These are phyloP conservation scores for Lynx canadensis DNA, from an alignment of 2,113 vertebrate species.

Conservation along the genomic window DNA sequence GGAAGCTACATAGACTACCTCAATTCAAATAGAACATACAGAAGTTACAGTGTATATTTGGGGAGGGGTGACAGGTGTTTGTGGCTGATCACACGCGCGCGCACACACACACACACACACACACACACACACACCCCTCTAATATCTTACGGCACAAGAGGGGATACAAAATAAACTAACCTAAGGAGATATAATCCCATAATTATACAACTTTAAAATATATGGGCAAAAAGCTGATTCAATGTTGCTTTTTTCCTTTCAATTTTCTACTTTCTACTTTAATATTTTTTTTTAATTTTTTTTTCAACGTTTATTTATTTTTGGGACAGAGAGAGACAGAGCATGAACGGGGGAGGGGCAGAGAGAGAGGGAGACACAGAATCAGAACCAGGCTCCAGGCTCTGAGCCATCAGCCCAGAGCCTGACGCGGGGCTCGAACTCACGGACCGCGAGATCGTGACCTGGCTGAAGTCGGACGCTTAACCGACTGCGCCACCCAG, in stretches of 20 bases:
- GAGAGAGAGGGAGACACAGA: no score
- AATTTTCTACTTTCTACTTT: neutral
- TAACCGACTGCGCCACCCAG: no score
- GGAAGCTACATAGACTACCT: neutral
- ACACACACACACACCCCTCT: neutral
- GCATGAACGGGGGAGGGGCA: no score
- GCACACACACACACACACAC: neutral
- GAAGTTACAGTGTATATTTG: neutral
- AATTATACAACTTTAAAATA: neutral
- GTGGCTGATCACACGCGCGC: neutral
- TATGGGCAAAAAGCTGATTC: neutral
- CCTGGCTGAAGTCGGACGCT: no score
- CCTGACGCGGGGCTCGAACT: no score
- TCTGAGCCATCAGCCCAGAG: no score
- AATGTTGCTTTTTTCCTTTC: neutral
- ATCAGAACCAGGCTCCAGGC: no score
- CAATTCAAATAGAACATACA: neutral
- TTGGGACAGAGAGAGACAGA: no score
- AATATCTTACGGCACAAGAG: neutral
- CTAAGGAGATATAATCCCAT: neutral
- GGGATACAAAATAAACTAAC: constrained; percentile 8
- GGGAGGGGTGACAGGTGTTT: neutral
- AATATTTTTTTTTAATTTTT: neutral
- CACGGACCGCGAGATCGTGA: no score
- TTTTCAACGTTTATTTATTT: no score